Conservation (phyloP, 2,113 vertebrate species). For the Scomber japonicus region DNA sequence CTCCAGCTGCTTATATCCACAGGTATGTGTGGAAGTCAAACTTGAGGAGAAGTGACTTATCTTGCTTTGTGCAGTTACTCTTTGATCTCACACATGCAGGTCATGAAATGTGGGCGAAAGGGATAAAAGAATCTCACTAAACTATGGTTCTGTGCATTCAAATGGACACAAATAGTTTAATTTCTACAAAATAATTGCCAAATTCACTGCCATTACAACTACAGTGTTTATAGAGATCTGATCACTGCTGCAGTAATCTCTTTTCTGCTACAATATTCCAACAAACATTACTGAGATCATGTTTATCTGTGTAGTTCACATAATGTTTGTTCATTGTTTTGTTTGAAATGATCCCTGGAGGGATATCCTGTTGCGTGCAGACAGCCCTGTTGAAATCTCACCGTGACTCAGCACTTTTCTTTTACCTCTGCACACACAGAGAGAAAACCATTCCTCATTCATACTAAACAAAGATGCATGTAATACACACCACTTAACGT, state of each 20-base stretch:
- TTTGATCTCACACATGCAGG: not conserved
- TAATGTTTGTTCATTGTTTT: not conserved
- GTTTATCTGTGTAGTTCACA: not conserved
- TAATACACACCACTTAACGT: not conserved
- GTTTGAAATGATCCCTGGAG: not conserved
- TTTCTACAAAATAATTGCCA: not conserved
- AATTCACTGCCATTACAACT: not conserved
- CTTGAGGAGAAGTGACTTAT: not conserved
- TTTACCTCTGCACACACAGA: constrained; percentile 14
- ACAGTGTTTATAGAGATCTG: not conserved
- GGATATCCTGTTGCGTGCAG: not conserved
- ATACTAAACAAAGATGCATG: not conserved
- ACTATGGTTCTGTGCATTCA: not conserved
- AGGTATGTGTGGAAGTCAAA: not conserved
- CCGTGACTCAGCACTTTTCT: constrained; percentile 66
- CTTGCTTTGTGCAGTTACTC: constrained; percentile 30
- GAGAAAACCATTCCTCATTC: not conserved
- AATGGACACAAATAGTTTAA: not conserved
- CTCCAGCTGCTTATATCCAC: not conserved
- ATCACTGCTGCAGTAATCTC: not conserved
- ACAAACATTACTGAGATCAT: not conserved
- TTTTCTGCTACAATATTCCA: not conserved
- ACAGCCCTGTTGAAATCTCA: constrained; percentile 24
- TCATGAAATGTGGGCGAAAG: no score
- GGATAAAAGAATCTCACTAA: not conserved